Evolutionary conservation across 2,113 vertebrate species (phyloP).

Genomic region (Thamnaconus septentrionalis): DNA sequence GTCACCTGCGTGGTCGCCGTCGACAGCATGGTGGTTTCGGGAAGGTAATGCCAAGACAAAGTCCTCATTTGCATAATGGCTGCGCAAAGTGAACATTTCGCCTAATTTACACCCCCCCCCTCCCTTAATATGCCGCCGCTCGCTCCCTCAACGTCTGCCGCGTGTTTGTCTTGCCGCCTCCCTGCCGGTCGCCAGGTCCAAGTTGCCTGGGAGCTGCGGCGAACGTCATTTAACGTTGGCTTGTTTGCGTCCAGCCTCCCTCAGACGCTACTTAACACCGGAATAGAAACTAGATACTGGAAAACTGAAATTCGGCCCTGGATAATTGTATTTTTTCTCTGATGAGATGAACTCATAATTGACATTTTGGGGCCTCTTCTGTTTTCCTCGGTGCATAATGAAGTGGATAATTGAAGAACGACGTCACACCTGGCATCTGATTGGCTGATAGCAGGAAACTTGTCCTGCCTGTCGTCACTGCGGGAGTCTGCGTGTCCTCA

Average conservation of each 20-base stretch:
- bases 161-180: conserved; percentile 48
- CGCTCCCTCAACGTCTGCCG: conserved; percentile 30
- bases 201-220: conserved; percentile 22
- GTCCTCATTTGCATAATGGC: conserved; percentile 47
- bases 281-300: no score
- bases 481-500: no score
- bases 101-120: conserved; percentile 31
- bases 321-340: no score
- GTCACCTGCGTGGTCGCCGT: conserved; percentile 78
- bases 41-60: conserved; percentile 67
- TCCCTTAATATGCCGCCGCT: conserved; percentile 38
- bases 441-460: no score
- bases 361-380: no score
- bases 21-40: conserved; percentile 80
- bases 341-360: no score
- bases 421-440: no score
- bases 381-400: no score
- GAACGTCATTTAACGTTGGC: conserved; percentile 42
- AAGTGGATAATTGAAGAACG: no score
- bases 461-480: no score
- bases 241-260: conserved; percentile 14
- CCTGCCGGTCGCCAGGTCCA: conserved; percentile 3
- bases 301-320: no score
- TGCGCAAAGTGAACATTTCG: conserved; percentile 57
- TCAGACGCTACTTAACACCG: neutral